Evolutionary conservation across 1,140 invertebrate genomes (phyloP).

Genomic region (Microvelia longipes): DNA sequence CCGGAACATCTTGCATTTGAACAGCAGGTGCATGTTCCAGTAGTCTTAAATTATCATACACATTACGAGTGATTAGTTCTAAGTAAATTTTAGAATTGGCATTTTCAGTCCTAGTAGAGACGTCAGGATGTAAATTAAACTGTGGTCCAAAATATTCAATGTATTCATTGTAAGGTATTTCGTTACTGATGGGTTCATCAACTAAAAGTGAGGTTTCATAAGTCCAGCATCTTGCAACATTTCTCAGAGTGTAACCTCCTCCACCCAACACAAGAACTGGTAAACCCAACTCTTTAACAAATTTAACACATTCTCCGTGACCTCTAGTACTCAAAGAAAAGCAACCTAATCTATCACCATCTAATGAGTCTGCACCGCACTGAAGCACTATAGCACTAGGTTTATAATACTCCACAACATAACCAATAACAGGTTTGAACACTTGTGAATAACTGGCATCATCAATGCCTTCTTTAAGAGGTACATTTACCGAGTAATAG

Average conservation of each 20-base stretch:
- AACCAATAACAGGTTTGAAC: constrained; percentile 84
- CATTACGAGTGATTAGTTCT: constrained; percentile 68
- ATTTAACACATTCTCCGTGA: constrained; percentile 92
- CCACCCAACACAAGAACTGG: constrained; percentile 90
- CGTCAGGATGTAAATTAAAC: constrained; percentile 81
- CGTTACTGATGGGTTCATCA: constrained; percentile 79
- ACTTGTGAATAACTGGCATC: constrained; percentile 83
- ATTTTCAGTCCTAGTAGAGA: constrained; percentile 70
- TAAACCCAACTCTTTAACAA: constrained; percentile 84
- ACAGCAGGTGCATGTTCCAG: constrained; percentile 74
- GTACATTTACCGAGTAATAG: constrained; percentile 95
- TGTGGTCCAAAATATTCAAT: constrained; percentile 91
- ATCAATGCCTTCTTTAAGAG: constrained; percentile 90
- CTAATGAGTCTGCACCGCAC: constrained; percentile 95
- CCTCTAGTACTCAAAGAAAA: constrained; percentile 80
- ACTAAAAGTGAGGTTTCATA: constrained; percentile 92
- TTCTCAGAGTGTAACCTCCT: constrained; percentile 90
- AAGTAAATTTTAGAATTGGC: constrained; percentile 84
- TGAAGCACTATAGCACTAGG: constrained; percentile 95
- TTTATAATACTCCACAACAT: constrained; percentile 92
- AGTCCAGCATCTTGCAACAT: constrained; percentile 97
- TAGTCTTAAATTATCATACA: constrained; percentile 77
- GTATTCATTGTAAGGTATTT: constrained; percentile 85
- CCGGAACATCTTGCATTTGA: constrained; percentile 86
- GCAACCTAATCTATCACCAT: constrained; percentile 80